Conservation (phyloP, 2,888 invertebrate species). For the Callyntrura guangdongensis region DNA sequence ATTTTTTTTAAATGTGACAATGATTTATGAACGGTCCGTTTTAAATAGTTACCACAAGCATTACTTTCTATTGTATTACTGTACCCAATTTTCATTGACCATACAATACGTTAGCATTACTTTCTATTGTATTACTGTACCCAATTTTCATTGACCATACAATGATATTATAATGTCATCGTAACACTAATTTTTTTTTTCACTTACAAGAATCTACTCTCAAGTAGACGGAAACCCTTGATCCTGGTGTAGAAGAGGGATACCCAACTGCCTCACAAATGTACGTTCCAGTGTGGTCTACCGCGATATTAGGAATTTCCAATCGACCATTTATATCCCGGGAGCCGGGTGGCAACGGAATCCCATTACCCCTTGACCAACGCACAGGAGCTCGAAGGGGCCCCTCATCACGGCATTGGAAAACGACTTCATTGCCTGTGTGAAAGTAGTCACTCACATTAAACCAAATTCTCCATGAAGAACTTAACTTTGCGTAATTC, state of each 20-base stretch:
- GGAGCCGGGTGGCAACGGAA: conserved; percentile 92
- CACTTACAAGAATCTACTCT: conserved; percentile 93
- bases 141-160: too few relatives aligned
- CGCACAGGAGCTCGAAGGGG: conserved; percentile 91
- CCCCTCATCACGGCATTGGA: conserved; percentile 97
- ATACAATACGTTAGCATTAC: too few relatives aligned
- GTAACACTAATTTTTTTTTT: neutral
- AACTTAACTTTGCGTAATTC: neutral
- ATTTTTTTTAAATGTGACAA: neutral
- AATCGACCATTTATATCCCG: conserved; percentile 92
- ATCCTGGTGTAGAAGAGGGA: conserved; percentile 89
- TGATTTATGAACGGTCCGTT: too few relatives aligned
- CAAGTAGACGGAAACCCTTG: conserved; percentile 90
- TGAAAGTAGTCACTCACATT: neutral
- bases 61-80: neutral
- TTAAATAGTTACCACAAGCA: too few relatives aligned
- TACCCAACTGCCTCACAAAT: conserved; percentile 93
- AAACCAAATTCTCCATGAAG: neutral
- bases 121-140: neutral
- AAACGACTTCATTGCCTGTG: conserved; percentile 95
- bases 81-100: neutral
- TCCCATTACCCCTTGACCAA: conserved; percentile 91
- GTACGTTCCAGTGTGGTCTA: conserved; percentile 90
- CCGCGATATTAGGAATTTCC: conserved; percentile 93
- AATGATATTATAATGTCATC: too few relatives aligned